A percentile compares a stretch with the other conserved stretches of the same genome.
Conservation (phyloP, 2,113 vertebrate genomes). For the Piprites chloris region DNA sequence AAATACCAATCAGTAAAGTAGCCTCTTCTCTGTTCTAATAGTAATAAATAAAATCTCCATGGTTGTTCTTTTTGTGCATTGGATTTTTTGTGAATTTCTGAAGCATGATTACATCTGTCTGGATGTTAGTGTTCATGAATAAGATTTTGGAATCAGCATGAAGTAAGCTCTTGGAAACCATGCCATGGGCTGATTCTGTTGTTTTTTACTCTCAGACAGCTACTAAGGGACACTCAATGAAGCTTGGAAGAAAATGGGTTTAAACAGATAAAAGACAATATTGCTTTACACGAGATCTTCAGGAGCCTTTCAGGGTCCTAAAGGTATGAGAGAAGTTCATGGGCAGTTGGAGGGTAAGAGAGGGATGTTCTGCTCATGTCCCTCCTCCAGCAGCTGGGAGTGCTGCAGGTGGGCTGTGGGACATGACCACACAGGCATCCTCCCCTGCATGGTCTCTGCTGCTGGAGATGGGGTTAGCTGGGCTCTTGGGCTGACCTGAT, state of each 20-base stretch:
- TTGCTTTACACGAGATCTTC: background rate
- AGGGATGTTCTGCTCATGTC: background rate
- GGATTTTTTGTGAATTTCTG: background rate
- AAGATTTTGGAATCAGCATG: background rate
- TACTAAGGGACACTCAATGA: background rate
- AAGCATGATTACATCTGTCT: background rate
- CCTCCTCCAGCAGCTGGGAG: background rate
- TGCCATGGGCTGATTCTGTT: background rate
- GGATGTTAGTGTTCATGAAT: background rate
- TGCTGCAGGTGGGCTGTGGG: background rate
- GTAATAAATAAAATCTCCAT: slow-evolving; percentile 31
- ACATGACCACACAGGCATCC: accelerated
- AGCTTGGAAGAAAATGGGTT: background rate
- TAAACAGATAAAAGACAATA: background rate
- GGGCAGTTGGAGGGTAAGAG: background rate
- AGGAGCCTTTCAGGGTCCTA: background rate
- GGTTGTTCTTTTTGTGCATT: background rate
- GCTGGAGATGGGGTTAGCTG: background rate
- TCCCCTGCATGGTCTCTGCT: background rate
- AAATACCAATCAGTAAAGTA: slow-evolving; percentile 43
- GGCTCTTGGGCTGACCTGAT: background rate
- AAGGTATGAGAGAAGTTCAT: background rate
- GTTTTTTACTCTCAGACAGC: background rate
- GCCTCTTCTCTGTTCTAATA: slow-evolving; percentile 5
- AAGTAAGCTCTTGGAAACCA: background rate